phyloP scores from a whole-genome alignment of 2,888 invertebrate species.

The Pardosa pseudoannulata region DNA sequence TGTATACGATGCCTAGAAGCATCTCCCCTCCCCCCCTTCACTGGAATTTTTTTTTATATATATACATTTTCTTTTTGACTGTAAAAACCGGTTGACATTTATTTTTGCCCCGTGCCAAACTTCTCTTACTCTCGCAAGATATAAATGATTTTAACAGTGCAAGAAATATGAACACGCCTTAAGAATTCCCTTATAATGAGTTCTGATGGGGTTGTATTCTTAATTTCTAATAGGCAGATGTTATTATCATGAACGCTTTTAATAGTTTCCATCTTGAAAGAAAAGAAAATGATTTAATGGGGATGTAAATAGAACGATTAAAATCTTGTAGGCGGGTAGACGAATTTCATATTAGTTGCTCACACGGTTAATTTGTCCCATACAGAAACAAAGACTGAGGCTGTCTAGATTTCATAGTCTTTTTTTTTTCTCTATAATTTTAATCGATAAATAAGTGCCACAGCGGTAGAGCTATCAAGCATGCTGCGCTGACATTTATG shows the following conservation, averaged over 20 bases:
- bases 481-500: no score
- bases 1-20: not conserved
- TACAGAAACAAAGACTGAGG: no score
- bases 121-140: not conserved
- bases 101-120: not conserved
- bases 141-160: not conserved
- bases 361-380: no score
- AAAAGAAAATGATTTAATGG: not conserved
- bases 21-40: no score
- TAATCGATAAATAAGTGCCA: no score
- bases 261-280: not conserved
- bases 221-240: not conserved
- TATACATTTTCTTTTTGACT: not conserved
- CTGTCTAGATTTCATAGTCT: no score
- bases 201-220: not conserved
- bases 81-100: slow-evolving; percentile 1
- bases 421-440: no score
- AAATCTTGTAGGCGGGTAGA: not conserved
- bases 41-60: no score
- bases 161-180: not conserved
- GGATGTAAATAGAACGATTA: not conserved
- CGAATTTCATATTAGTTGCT: not conserved
- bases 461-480: no score
- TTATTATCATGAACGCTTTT: not conserved
- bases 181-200: not conserved